Evolutionary conservation across 2,888 invertebrate species (phyloP).

Genomic region (Gnatocerus cornutus): DNA sequence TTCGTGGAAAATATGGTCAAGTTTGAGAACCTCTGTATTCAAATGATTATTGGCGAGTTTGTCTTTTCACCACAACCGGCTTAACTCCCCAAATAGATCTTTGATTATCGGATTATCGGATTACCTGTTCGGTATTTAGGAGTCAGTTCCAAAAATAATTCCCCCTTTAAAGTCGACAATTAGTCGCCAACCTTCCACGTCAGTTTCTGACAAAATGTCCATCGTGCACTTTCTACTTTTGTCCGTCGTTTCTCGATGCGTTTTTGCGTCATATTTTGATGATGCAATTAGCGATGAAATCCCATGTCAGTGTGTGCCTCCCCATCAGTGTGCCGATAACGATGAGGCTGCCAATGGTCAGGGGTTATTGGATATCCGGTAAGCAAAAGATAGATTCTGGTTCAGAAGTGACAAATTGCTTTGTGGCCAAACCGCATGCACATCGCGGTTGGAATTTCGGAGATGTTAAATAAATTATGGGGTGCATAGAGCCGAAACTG

Average conservation of each 20-base stretch:
- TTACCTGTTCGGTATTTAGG: conserved; percentile 11
- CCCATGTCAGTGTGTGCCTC: conserved; percentile 56
- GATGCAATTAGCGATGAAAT: conserved; percentile 22
- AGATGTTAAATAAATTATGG: conserved; percentile 21
- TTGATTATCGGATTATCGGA: conserved; percentile 26
- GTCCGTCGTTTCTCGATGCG: not conserved
- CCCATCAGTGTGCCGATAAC: conserved; percentile 56
- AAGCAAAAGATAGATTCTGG: conserved; percentile 44
- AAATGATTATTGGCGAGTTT: too few relatives aligned
- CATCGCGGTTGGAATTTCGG: conserved; percentile 16
- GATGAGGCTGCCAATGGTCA: conserved; percentile 52
- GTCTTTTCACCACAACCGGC: too few relatives aligned
- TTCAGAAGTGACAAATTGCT: conserved; percentile 38
- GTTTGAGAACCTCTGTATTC: too few relatives aligned
- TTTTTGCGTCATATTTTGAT: conserved; percentile 23
- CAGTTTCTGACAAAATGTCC: conserved; percentile 19
- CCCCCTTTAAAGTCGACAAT: conserved; percentile 14
- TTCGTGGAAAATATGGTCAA: too few relatives aligned
- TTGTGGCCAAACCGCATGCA: conserved; percentile 21
- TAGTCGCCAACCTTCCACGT: conserved; percentile 5
- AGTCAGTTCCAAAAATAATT: conserved; percentile 29
- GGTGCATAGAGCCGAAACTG: conserved; percentile 2
- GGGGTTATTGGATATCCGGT: conserved; percentile 59
- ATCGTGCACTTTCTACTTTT: conserved; percentile 1
- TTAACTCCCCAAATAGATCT: conserved; percentile 11